These are phyloP conservation scores for Paelopatides confundens DNA, from an alignment of 53 echinoderm and acorn worm genomes.

Conservation along the genomic window DNA sequence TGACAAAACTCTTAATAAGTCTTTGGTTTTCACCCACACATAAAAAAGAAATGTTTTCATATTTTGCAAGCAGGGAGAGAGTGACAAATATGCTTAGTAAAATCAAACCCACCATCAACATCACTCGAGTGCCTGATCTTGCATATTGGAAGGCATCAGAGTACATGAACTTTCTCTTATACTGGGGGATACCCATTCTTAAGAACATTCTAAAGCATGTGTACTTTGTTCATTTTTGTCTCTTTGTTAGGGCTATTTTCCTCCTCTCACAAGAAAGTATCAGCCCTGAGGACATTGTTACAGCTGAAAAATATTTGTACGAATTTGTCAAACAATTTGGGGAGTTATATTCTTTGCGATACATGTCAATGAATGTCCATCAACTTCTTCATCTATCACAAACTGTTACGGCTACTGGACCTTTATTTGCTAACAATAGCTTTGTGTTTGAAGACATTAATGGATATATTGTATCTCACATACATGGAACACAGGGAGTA, in stretches of 20 bases:
- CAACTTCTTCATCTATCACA: constrained; percentile 46
- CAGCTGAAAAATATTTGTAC: constrained; percentile 26
- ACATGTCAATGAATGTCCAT: constrained; percentile 58
- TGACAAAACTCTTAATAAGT: constrained; percentile 52
- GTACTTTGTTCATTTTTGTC: constrained; percentile 30
- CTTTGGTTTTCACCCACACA: constrained; percentile 32
- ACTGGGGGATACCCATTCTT: constrained; percentile 59
- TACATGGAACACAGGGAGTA: no score
- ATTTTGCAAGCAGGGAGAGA: constrained; percentile 24
- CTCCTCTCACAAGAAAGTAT: constrained; percentile 46
- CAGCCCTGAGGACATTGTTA: background rate
- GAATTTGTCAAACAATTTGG: constrained; percentile 45
- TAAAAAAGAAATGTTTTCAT: constrained; percentile 22
- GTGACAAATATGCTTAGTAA: constrained; percentile 13
- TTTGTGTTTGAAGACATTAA: no score
- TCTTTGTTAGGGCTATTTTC: constrained; percentile 32
- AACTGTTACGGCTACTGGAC: constrained; percentile 37
- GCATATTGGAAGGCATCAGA: constrained; percentile 63
- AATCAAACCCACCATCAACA: constrained; percentile 50
- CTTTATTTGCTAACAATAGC: background rate
- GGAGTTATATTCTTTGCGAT: constrained; percentile 10
- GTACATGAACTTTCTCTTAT: constrained; percentile 57
- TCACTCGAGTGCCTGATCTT: constrained; percentile 49
- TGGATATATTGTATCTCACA: no score
- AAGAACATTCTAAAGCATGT: background rate